Percentiles rank a stretch among this genome's conserved stretches.
phyloP scores from a whole-genome alignment of 2,113 vertebrate genomes.

The Nymphicus hollandicus region DNA sequence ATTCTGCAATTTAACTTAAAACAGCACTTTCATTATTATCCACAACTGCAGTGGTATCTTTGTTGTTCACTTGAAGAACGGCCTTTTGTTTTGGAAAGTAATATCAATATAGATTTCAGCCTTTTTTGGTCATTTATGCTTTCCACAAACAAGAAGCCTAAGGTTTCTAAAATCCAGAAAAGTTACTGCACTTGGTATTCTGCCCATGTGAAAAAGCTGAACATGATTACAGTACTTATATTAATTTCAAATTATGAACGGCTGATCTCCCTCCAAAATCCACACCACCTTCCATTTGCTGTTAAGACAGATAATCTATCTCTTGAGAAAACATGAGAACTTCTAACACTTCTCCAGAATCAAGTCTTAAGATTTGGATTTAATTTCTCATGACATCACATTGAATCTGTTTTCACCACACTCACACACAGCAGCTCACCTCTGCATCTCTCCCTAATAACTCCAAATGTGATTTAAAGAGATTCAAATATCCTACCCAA shows the following conservation, averaged over 20 bases:
- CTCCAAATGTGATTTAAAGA: neutral
- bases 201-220: neutral
- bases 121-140: neutral
- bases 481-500: neutral
- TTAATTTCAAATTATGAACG: neutral
- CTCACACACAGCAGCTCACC: neutral
- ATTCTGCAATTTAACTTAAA: neutral
- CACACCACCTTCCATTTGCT: neutral
- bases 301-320: neutral
- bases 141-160: neutral
- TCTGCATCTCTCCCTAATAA: neutral
- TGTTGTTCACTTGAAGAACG: neutral
- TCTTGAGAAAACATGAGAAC: neutral
- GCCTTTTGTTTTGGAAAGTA: neutral
- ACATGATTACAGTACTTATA: neutral
- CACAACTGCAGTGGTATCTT: neutral
- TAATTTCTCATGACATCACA: neutral
- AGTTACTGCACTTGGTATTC: neutral
- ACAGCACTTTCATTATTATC: neutral
- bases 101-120: neutral
- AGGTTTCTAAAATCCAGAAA: neutral
- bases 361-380: neutral
- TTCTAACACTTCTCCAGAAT: neutral
- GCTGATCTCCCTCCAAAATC: neutral
- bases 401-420: neutral